Conservation (phyloP, 2,888 invertebrate species). For the Heteromyza rotundicornis region DNA sequence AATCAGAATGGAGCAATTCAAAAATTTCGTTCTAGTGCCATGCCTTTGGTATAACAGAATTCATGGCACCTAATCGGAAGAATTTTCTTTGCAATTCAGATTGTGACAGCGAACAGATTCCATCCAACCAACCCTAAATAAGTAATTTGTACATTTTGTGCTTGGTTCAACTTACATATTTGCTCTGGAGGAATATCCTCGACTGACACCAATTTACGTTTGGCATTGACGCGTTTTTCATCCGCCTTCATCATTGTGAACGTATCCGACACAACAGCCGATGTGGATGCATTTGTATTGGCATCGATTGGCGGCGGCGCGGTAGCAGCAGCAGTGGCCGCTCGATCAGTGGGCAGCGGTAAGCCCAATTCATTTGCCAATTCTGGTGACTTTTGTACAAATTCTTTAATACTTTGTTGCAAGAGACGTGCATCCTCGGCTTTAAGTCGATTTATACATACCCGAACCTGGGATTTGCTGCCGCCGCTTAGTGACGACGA, state of each 20-base stretch:
- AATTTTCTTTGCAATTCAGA: too few relatives aligned
- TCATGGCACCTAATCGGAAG: too few relatives aligned
- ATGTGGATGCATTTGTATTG: not conserved
- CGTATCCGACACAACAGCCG: slow-evolving; percentile 40
- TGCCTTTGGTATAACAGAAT: too few relatives aligned
- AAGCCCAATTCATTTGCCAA: slow-evolving; percentile 67
- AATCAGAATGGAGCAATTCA: too few relatives aligned
- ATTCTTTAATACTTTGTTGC: slow-evolving; percentile 71
- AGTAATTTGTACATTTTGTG: too few relatives aligned
- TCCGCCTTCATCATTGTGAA: slow-evolving; percentile 67
- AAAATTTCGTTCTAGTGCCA: too few relatives aligned
- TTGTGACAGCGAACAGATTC: too few relatives aligned
- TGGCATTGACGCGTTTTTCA: slow-evolving; percentile 60
- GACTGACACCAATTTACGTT: slow-evolving; percentile 61
- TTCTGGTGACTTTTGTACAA: slow-evolving; percentile 69
- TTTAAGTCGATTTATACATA: slow-evolving; percentile 61
- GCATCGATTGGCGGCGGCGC: not conserved
- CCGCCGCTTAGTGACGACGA: slow-evolving; percentile 46
- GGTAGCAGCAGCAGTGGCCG: not conserved
- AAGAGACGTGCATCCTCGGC: slow-evolving; percentile 68
- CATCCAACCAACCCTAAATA: too few relatives aligned
- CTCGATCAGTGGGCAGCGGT: not conserved
- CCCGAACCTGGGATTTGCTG: slow-evolving; percentile 57
- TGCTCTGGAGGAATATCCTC: slow-evolving; percentile 59
- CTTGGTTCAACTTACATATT: slow-evolving; percentile 57